Percentiles rank a stretch among this genome's conserved stretches.
phyloP scores from a whole-genome alignment of 1,140 invertebrate genomes.

The Hycleus phaleratus region DNA sequence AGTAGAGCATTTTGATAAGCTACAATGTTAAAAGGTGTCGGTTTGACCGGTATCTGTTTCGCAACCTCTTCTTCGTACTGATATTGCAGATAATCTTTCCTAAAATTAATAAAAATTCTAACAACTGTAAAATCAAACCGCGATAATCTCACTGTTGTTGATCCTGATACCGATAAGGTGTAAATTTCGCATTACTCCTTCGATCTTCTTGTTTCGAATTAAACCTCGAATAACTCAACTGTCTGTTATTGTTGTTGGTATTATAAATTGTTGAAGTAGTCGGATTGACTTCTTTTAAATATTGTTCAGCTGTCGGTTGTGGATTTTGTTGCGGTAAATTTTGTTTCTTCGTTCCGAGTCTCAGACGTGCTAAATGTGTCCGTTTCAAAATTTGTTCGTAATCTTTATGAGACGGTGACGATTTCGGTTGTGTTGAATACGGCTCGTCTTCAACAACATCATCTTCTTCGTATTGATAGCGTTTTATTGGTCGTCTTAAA shows the following conservation, averaged over 20 bases:
- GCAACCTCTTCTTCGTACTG: conserved; percentile 3
- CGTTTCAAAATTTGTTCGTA: conserved; percentile 12
- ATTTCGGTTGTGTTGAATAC: neutral
- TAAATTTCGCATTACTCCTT: conserved; percentile 2
- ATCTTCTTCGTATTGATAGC: conserved; percentile 6
- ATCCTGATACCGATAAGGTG: conserved; percentile 5
- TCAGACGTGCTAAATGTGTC: conserved; percentile 1
- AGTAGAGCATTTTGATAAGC: conserved; percentile 9
- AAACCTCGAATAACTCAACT: neutral
- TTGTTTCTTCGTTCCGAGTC: conserved; percentile 6
- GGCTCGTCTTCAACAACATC: neutral
- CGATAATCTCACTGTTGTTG: conserved; percentile 5
- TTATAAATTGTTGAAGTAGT: conserved; percentile 7
- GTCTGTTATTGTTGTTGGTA: neutral
- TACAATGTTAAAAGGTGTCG: conserved; percentile 6
- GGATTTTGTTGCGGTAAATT: neutral
- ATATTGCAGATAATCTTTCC: conserved; percentile 1
- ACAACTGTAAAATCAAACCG: neutral
- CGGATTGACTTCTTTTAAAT: conserved; percentile 12
- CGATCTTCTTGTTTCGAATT: conserved; percentile 8
- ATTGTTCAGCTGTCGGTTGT: conserved; percentile 9
- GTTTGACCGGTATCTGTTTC: neutral
- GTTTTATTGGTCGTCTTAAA: too few relatives aligned
- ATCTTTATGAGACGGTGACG: conserved; percentile 5
- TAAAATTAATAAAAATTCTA: conserved; percentile 1